Percentiles rank a stretch among this genome's conserved stretches.
These are phyloP conservation scores for Dicycla oo DNA, from an alignment of 2,888 invertebrate species.

Conservation along the genomic window DNA sequence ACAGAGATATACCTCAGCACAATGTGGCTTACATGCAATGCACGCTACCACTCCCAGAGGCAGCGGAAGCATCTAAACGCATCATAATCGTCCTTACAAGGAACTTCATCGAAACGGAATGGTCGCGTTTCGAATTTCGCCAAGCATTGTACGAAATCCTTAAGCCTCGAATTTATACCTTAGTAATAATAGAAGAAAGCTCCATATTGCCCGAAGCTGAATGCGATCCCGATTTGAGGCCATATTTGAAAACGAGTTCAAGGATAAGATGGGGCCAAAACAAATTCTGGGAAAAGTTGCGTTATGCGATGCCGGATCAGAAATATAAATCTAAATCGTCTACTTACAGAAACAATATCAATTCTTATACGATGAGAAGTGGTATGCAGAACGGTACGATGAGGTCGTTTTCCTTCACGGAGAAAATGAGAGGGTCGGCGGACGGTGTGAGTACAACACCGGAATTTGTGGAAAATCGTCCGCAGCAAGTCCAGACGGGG, in stretches of 20 bases:
- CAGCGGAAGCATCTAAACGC: slow-evolving; percentile 96
- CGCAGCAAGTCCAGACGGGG: slow-evolving; percentile 82
- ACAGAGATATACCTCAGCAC: slow-evolving; percentile 94
- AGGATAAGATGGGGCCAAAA: slow-evolving; percentile 96
- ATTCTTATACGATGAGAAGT: slow-evolving; percentile 94
- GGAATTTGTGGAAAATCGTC: slow-evolving; percentile 83
- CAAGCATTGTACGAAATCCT: slow-evolving; percentile 97
- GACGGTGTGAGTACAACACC: slow-evolving; percentile 92
- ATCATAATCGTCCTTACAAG: slow-evolving; percentile 96
- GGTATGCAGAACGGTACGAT: slow-evolving; percentile 91
- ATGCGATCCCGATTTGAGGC: slow-evolving; percentile 96
- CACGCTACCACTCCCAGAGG: slow-evolving; percentile 94
- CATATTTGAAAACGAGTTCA: slow-evolving; percentile 96
- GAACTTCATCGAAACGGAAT: slow-evolving; percentile 97
- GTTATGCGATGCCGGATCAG: slow-evolving; percentile 96
- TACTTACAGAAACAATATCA: slow-evolving; percentile 94
- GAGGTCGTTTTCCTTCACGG: slow-evolving; percentile 91
- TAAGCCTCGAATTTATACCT: slow-evolving; percentile 94
- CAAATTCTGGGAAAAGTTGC: slow-evolving; percentile 97
- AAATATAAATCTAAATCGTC: slow-evolving; percentile 85
- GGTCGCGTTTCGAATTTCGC: slow-evolving; percentile 97
- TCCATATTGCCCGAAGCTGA: slow-evolving; percentile 95
- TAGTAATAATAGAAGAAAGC: slow-evolving; percentile 96
- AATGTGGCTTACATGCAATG: slow-evolving; percentile 92
- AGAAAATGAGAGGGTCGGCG: slow-evolving; percentile 83